Conservation (phyloP, 1,140 invertebrate species). For the Trachymyrmex cornetzi region DNA sequence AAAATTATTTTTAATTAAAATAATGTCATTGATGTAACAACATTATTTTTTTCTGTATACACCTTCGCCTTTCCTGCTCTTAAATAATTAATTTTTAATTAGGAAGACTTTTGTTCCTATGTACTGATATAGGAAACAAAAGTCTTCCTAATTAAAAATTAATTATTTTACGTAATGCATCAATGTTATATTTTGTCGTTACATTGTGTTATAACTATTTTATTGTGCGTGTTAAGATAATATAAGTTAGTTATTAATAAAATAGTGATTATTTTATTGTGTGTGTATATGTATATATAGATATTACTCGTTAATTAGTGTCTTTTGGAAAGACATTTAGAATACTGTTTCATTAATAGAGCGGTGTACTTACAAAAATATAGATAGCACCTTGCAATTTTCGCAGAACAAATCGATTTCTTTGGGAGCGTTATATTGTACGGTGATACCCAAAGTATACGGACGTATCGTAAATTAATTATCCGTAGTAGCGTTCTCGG, state of each 20-base stretch:
- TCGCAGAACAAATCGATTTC: conserved; percentile 15
- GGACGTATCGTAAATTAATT: conserved; percentile 44
- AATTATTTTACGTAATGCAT: neutral
- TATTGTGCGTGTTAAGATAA: neutral
- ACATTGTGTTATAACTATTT: neutral
- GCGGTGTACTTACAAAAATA: neutral
- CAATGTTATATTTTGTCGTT: neutral
- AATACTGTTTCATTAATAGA: neutral
- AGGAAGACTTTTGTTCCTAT: too few species aligned
- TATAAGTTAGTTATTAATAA: too few species aligned
- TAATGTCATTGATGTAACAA: too few species aligned
- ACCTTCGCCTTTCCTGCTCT: too few species aligned
- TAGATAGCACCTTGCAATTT: conserved; percentile 1
- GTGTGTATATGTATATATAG: too few species aligned
- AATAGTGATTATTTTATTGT: too few species aligned
- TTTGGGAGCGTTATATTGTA: neutral
- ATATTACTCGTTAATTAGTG: neutral
- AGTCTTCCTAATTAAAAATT: neutral
- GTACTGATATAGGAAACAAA: too few species aligned
- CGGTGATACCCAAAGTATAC: conserved; percentile 4
- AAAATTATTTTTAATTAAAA: too few species aligned
- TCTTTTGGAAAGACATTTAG: neutral
- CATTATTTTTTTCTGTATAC: too few species aligned
- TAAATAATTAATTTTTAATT: too few species aligned
- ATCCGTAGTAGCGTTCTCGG: conserved; percentile 22